phyloP scores from a whole-genome alignment of 2,797 vertebrate genomes.

The Denticeps clupeoides region DNA sequence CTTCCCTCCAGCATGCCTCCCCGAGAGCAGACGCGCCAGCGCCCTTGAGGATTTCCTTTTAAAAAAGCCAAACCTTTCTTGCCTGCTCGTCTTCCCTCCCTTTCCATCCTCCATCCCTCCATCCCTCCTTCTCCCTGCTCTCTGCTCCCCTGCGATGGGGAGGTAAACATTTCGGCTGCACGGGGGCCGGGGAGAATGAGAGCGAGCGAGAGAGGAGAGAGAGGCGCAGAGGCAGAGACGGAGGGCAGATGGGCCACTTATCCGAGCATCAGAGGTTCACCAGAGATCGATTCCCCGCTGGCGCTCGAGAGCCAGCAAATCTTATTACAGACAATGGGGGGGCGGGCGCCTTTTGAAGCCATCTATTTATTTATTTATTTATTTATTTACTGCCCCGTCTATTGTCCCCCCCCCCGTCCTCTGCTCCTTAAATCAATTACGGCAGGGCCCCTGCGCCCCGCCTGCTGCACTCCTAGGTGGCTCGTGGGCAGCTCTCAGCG shows the following conservation, averaged over 20 bases:
- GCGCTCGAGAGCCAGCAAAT: slow-evolving; percentile 8
- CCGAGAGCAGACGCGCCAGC: not conserved
- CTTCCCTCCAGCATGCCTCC: too few species aligned
- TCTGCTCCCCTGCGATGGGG: not conserved
- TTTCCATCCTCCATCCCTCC: not conserved
- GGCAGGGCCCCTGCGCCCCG: not conserved
- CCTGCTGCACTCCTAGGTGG: not conserved
- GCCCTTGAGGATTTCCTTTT: not conserved
- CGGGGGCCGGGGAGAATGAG: not conserved
- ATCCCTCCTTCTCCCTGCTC: not conserved
- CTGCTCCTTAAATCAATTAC: slow-evolving; percentile 12
- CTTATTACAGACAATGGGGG: slow-evolving; percentile 11
- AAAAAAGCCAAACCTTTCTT: not conserved
- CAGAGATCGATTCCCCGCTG: slow-evolving; percentile 1
- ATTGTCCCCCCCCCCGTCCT: slow-evolving; percentile 1
- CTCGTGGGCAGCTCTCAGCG: not conserved
- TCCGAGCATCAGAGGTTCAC: not conserved
- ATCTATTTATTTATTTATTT: slow-evolving; percentile 3
- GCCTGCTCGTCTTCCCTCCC: not conserved
- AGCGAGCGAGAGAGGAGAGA: not conserved
- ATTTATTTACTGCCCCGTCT: not conserved
- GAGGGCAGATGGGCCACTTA: slow-evolving; percentile 10
- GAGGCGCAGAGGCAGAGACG: not conserved
- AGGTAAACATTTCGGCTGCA: not conserved
- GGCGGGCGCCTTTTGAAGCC: not conserved